Evolutionary conservation across 2,113 vertebrate species (phyloP).

Genomic region (Tylochromis polylepis): DNA sequence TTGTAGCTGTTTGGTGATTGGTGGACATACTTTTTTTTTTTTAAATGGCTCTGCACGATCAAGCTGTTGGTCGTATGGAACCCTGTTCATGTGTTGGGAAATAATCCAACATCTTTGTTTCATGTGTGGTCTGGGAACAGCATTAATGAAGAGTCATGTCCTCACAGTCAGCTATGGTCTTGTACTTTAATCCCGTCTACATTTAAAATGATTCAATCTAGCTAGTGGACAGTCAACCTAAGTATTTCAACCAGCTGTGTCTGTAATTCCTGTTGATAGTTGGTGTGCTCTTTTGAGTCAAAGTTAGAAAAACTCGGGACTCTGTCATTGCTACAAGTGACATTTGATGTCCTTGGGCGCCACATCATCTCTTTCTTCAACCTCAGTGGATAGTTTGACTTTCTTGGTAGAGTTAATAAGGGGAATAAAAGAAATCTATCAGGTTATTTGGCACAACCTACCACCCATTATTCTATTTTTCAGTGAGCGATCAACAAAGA

Average conservation of each 20-base stretch:
- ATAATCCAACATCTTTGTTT: not conserved
- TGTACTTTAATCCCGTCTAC: not conserved
- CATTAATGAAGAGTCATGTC: not conserved
- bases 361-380: not conserved
- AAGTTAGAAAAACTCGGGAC: no score
- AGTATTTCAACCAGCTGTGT: no score
- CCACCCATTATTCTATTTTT: not conserved
- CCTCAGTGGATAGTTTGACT: not conserved
- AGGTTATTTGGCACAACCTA: not conserved
- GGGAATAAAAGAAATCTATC: not conserved
- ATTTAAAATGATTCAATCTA: not conserved
- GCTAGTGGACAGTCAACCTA: not conserved
- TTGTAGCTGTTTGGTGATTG: not conserved
- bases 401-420: not conserved
- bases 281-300: no score
- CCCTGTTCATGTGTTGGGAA: not conserved
- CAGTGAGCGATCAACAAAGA: not conserved
- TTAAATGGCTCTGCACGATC: not conserved
- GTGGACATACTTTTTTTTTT: not conserved
- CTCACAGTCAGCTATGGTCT: not conserved
- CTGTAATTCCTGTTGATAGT: no score
- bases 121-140: not conserved
- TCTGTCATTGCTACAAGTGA: no score
- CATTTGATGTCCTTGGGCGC: not conserved
- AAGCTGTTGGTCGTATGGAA: not conserved